Conservation (phyloP, 2,797 vertebrate genomes). For the Fistularia commersonii region DNA sequence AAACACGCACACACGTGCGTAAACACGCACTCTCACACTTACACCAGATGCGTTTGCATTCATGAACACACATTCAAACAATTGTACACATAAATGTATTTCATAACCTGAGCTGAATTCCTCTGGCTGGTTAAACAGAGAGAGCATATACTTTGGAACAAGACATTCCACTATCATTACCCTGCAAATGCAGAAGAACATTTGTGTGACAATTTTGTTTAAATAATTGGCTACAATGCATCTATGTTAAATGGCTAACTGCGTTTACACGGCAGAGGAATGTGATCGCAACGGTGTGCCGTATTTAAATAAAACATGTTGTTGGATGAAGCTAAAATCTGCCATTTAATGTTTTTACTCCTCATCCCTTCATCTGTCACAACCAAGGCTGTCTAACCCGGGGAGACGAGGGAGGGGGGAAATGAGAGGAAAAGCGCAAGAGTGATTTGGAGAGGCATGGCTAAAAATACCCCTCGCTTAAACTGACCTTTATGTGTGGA, state of each 20-base stretch:
- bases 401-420: slow-evolving; percentile 10
- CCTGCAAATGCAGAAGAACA: slow-evolving; percentile 15
- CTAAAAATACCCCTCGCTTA: slow-evolving; percentile 73
- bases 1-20: slow-evolving; percentile 61
- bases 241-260: slow-evolving; percentile 13
- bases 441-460: slow-evolving; percentile 55
- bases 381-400: slow-evolving; percentile 44
- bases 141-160: slow-evolving; percentile 29
- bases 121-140: slow-evolving; percentile 41
- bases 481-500: slow-evolving; percentile 71
- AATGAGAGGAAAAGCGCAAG: slow-evolving; percentile 46
- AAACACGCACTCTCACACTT: slow-evolving; percentile 52
- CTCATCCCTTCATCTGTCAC: slow-evolving; percentile 53
- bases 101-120: slow-evolving; percentile 51
- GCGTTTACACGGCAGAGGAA: slow-evolving; percentile 27
- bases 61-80: slow-evolving; percentile 71
- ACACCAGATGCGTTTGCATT: slow-evolving; percentile 68
- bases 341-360: slow-evolving; percentile 50
- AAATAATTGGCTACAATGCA: slow-evolving; percentile 2
- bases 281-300: slow-evolving; percentile 23
- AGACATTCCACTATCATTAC: slow-evolving; percentile 17
- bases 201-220: not conserved
- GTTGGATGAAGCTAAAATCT: slow-evolving; percentile 49
- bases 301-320: slow-evolving; percentile 47
- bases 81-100: slow-evolving; percentile 60